Evolutionary conservation across 2,113 vertebrate genomes (phyloP), one percentile per base, ranked within the genome.

Genomic region (Sturnira hondurensis): DNA sequence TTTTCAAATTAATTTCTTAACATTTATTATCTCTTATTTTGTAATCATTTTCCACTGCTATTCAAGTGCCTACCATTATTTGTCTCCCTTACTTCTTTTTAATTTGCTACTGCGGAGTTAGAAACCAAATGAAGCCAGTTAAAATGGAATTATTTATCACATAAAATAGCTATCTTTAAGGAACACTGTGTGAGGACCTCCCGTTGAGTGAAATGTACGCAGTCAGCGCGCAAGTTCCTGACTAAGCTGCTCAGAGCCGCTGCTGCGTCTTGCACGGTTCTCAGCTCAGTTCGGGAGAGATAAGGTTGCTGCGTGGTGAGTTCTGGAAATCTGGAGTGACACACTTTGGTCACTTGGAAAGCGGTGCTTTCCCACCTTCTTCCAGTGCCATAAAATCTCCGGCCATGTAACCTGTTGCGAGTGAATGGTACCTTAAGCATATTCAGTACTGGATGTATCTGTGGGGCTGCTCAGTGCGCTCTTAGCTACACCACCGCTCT

Each of bases 181-280:
- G 45, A 67, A 33, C 74, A 45, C 67, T 31, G 33, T 2, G 8
- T 3, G 50, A 41, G 17, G 8, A 1, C 6, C 28, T 83, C 31
- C 11, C 24, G 0, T 36, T n/a, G 52, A 38, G 7, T 50, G 36
- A 43, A 47, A 22, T 11, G 31, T 3, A 0, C 3, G 0, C 14
- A 17, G 36, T 81, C 14, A 15, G n/a, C 28, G 12, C 20, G 1
- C 61, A 1, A 28, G 31, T 28, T 5, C 5, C 4, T 14, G 61
- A 14, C 61, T 31, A 3, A 10, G 43, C 38, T 56, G 61, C 93
- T 56, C 1, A 0, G 22, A 45, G 22, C 31, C 54, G 26, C 14
- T 45, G 52, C 36, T 36, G 17, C 15, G 0, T 14, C 70, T 33
- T 52, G 50, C 7, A 0, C 41, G 47, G 19, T 56, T 54, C 63